Base-by-base conservation (phyloP, 2,888 invertebrate species). In the Chrysolina americana region DNA sequence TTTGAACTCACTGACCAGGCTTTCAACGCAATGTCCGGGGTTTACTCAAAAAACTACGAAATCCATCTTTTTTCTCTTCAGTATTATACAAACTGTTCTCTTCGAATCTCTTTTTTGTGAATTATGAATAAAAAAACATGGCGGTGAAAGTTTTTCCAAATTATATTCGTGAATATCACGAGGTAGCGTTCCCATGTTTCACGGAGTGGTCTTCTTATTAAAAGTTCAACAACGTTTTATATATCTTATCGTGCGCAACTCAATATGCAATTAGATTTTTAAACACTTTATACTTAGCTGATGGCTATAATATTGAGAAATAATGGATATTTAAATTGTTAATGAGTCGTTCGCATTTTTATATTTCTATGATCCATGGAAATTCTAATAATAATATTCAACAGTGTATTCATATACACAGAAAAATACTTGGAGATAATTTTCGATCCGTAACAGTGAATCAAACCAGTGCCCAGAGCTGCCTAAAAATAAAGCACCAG, bases 271-370 rank as follows among this genome's bases (percentile, higher is more conserved):
- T 53, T 23, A 53, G 53, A 10, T 53, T 21, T 53, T 21, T 21
- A 11, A 21, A 53, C 21, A 53, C 21, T 53, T 44, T 15, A 15
- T 44, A 44, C 19, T 44, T 19, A 19, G 28, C 11, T 70, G 48
- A 50, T 63, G 44, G 28, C 62, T 36, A 48, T 21, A 13, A 48
- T 44, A 59, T 66, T 59, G 62, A 59, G 59, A 66, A 71, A 66
- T 71, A 59, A 65, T 71, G 41, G 59, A 59, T 28, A 71, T 71
- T 59, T 66, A 66, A 71, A 71, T 66, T 71, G 28, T 15, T 65
- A 68, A 71, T 71, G 21, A 66, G 48, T 23, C 41, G 41, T 64
- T 65, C 59, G 56, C 65, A 71, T 59, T 59, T 71, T 71, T 66
- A 71, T 62, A 23, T 41, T 47, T 71, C 65, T 28, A 28, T 59